phyloP scores from a whole-genome alignment of 2,888 invertebrate species.

The Lasioglossum calceatum region DNA sequence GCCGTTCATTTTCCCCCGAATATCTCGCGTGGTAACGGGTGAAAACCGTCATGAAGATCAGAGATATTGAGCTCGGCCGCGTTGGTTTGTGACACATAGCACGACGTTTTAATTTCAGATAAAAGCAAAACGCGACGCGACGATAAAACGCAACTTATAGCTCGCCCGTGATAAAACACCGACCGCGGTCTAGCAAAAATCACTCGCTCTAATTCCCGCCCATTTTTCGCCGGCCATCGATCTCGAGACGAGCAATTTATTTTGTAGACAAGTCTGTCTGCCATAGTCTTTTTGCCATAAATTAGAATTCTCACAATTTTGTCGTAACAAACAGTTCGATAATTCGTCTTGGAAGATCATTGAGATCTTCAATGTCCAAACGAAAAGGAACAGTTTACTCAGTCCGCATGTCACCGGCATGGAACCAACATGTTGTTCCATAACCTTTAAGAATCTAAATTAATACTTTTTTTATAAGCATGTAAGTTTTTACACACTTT shows the following conservation, averaged over 20 bases:
- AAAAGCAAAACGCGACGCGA: conserved; percentile 53
- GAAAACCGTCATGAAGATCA: conserved; percentile 51
- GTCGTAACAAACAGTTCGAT: no score
- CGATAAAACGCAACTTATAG: conserved; percentile 50
- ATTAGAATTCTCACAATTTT: no score
- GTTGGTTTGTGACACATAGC: conserved; percentile 43
- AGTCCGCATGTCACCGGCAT: no score
- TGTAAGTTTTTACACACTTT: no score
- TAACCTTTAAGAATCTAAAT: no score
- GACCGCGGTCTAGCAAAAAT: conserved; percentile 19
- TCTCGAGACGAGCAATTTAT: background rate
- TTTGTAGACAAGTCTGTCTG: no score
- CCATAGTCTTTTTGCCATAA: no score
- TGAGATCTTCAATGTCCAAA: no score
- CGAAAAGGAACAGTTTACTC: no score
- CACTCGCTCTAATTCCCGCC: conserved; percentile 12
- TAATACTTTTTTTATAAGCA: no score
- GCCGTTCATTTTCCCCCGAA: conserved; percentile 12
- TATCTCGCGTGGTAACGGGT: conserved; percentile 44
- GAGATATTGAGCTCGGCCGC: conserved; percentile 33
- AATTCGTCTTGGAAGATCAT: no score
- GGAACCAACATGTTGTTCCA: no score
- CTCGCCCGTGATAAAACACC: conserved; percentile 6
- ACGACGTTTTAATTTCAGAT: conserved; percentile 69
- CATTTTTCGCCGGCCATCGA: background rate